Evolutionary conservation across 2,113 vertebrate genomes (phyloP).

Genomic region (Rattus norvegicus): DNA sequence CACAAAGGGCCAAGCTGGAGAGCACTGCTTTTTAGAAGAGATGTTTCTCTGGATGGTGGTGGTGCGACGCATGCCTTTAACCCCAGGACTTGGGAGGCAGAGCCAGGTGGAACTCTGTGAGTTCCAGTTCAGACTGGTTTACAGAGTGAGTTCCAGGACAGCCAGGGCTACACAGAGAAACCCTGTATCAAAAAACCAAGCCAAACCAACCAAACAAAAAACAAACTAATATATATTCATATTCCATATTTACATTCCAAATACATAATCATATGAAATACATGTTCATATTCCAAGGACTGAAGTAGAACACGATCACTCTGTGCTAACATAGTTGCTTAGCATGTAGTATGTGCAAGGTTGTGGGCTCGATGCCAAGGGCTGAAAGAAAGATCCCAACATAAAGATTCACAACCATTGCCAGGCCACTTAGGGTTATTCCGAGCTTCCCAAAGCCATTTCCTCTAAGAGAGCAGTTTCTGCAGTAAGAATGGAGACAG

Average conservation of each 20-base stretch:
- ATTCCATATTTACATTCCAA: no score
- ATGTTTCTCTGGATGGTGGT: background rate
- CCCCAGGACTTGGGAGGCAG: no score
- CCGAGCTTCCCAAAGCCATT: slow-evolving; percentile 61
- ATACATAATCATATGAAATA: no score
- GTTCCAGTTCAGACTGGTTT: no score
- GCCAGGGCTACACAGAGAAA: no score
- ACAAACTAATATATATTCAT: no score
- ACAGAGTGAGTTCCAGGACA: no score
- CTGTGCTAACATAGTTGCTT: background rate
- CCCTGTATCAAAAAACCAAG: background rate
- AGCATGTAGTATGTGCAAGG: background rate
- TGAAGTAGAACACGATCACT: background rate
- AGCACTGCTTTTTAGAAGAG: slow-evolving; percentile 37
- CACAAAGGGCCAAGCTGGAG: background rate
- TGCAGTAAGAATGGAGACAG: slow-evolving; percentile 58
- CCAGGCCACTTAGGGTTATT: slow-evolving; percentile 66
- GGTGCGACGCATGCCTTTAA: no score
- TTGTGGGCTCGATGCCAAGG: background rate
- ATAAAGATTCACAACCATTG: slow-evolving; percentile 72
- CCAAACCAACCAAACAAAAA: no score
- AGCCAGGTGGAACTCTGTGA: no score
- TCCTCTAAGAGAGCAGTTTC: slow-evolving; percentile 73
- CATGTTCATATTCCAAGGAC: slow-evolving; percentile 34
- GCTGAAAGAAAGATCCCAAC: slow-evolving; percentile 18